These are phyloP conservation scores for Sinopyrophorus schimmeli DNA, from an alignment of 2,888 invertebrate genomes.

Conservation along the genomic window DNA sequence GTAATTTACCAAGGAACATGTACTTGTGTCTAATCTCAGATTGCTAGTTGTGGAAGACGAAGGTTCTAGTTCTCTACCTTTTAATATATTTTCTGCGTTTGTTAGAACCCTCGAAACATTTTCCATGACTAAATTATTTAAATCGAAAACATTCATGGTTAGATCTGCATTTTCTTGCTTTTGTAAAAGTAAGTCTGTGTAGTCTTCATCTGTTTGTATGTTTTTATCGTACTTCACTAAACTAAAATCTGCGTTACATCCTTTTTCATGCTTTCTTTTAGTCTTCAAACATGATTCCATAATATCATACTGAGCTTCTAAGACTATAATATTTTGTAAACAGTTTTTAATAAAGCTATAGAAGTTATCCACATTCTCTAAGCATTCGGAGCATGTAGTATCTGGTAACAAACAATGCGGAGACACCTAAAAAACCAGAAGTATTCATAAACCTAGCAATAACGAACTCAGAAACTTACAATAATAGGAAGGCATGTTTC, in stretches of 20 bases:
- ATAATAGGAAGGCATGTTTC: conserved; percentile 55
- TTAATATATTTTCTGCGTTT: conserved; percentile 32
- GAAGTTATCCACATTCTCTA: conserved; percentile 48
- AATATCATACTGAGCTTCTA: conserved; percentile 52
- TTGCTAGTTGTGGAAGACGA: neutral
- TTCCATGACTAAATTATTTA: conserved; percentile 20
- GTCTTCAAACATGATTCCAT: conserved; percentile 51
- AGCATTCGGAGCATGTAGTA: conserved; percentile 51
- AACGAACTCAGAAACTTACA: conserved; percentile 44
- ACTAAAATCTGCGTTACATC: conserved; percentile 54
- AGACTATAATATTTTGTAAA: conserved; percentile 50
- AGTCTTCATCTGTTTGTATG: conserved; percentile 49
- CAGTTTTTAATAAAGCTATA: conserved; percentile 51
- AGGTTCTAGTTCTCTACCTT: conserved; percentile 16
- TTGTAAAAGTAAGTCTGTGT: conserved; percentile 11
- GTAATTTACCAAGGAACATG: conserved; percentile 48
- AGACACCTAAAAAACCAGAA: conserved; percentile 43
- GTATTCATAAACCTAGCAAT: neutral
- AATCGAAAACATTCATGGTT: neutral
- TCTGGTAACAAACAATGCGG: conserved; percentile 51
- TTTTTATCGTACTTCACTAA: conserved; percentile 45
- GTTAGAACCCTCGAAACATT: conserved; percentile 20
- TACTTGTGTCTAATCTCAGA: too few relatives aligned
- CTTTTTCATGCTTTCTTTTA: conserved; percentile 54
- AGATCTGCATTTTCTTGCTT: conserved; percentile 9